phyloP scores from a whole-genome alignment of 2,797 vertebrate species.

The Morelia viridis region DNA sequence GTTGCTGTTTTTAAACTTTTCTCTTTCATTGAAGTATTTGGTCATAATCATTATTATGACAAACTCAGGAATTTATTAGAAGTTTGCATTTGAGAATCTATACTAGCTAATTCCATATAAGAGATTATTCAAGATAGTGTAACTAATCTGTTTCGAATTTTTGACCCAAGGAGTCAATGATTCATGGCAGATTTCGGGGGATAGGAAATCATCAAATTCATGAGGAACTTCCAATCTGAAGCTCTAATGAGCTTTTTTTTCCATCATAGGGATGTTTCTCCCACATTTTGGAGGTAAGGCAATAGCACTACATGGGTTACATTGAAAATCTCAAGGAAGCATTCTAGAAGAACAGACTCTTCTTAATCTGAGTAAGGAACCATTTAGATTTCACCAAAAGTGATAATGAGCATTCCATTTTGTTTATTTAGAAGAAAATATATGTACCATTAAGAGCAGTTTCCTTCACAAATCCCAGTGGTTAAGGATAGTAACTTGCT shows the following conservation, averaged over 20 bases:
- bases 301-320: neutral
- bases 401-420: neutral
- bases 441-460: neutral
- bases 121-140: neutral
- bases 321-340: neutral
- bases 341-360: neutral
- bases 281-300: conserved; percentile 10
- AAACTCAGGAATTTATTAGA: neutral
- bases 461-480: neutral
- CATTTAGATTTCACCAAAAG: neutral
- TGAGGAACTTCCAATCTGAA: conserved; percentile 24
- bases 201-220: conserved; percentile 21
- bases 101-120: neutral
- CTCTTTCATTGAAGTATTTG: neutral
- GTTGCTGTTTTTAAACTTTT: neutral
- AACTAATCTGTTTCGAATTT: conserved; percentile 23
- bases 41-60: neutral
- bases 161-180: conserved; percentile 30
- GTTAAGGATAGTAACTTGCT: neutral
- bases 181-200: conserved; percentile 22
- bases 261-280: conserved; percentile 11
- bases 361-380: neutral
- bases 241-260: conserved; percentile 27
- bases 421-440: neutral
- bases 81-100: neutral